Percentiles rank a stretch among this genome's conserved stretches.
These are phyloP conservation scores for Nesogale talazaci DNA, from an alignment of 2,113 vertebrate genomes.

Conservation along the genomic window DNA sequence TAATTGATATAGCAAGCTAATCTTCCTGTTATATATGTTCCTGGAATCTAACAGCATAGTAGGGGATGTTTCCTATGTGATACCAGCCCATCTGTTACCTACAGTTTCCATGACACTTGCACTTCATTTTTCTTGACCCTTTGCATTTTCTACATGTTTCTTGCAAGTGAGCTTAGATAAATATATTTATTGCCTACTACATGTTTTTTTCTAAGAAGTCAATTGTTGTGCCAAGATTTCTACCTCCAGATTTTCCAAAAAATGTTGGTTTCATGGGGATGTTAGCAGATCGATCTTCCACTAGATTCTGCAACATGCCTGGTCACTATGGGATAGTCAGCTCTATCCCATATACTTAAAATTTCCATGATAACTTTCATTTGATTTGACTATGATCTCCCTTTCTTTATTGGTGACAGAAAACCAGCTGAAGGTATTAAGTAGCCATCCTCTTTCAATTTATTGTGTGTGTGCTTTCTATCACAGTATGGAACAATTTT, in stretches of 20 bases:
- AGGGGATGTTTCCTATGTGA: accelerated
- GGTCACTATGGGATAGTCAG: neutral
- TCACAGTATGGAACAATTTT: neutral
- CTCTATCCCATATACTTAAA: neutral
- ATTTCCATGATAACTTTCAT: neutral
- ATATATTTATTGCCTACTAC: neutral
- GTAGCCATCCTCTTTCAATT: neutral
- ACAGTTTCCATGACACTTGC: neutral
- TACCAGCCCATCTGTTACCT: neutral
- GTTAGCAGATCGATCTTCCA: neutral
- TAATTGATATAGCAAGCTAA: neutral
- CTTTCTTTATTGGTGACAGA: neutral
- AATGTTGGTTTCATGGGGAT: neutral
- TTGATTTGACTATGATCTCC: neutral
- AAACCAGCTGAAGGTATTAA: neutral
- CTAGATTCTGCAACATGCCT: neutral
- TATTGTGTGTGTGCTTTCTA: neutral
- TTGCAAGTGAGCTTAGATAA: slow-evolving; percentile 16
- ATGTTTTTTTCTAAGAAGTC: neutral
- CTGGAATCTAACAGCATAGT: neutral
- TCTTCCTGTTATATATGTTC: neutral
- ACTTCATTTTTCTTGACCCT: neutral
- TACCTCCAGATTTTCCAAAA: neutral
- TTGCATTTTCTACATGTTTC: neutral
- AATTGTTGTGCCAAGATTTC: neutral